Evolutionary conservation across 2,113 vertebrate species (phyloP).

Genomic region (Panthera leo): DNA sequence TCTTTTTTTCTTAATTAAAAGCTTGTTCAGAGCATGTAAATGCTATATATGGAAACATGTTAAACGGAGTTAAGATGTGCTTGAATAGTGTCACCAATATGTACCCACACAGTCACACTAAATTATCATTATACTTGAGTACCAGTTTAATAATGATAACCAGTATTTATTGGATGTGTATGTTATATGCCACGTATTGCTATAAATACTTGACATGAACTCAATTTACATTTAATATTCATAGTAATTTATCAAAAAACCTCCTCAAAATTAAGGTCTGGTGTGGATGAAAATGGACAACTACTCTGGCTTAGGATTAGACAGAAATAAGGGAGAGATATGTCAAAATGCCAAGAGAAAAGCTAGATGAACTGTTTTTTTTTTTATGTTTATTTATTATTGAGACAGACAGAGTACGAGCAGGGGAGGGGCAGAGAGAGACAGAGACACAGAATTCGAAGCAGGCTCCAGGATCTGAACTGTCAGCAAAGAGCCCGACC

Average conservation of each 20-base stretch:
- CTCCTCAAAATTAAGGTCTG: conserved; percentile 12
- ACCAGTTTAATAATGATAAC: not conserved
- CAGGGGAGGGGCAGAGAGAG: too few relatives aligned
- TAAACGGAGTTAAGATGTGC: not conserved
- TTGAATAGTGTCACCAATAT: not conserved
- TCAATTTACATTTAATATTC: conserved; percentile 20
- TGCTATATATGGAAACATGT: not conserved
- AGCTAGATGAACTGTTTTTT: too few relatives aligned
- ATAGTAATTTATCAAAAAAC: not conserved
- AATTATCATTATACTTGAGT: not conserved
- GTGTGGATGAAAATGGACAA: not conserved
- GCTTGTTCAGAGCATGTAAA: not conserved
- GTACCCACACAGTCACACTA: not conserved
- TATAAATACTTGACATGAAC: not conserved
- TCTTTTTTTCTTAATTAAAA: not conserved
- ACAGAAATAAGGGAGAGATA: not conserved
- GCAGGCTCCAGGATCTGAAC: too few relatives aligned
- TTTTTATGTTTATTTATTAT: too few relatives aligned
- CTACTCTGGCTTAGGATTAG: not conserved
- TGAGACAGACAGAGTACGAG: too few relatives aligned
- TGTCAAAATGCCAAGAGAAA: not conserved
- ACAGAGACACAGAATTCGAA: too few relatives aligned
- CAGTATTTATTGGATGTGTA: not conserved
- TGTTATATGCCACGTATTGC: not conserved
- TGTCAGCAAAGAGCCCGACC: too few relatives aligned